Conservation (phyloP, 2,888 invertebrate species). For the Aleiodes leptofemur region DNA sequence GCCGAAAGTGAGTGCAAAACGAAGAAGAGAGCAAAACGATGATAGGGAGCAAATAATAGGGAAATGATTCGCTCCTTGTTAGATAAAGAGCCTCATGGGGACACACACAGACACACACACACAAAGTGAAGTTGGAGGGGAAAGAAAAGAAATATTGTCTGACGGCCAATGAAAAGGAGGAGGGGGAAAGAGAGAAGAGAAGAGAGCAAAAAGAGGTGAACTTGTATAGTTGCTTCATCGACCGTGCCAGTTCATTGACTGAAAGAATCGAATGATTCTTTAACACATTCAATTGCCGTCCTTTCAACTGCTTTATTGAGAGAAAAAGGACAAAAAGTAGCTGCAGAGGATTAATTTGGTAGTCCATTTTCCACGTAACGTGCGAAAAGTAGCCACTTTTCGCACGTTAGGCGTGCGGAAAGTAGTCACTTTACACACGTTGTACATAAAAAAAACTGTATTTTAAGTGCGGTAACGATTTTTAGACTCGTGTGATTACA, state of each 20-base stretch:
- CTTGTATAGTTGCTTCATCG: conserved; percentile 68
- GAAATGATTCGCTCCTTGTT: conserved; percentile 76
- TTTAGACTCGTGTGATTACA: too few relatives aligned
- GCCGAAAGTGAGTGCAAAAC: conserved; percentile 59
- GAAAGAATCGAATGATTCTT: conserved; percentile 24
- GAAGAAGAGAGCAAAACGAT: conserved; percentile 62
- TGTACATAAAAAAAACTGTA: too few relatives aligned
- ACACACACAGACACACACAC: conserved; percentile 58
- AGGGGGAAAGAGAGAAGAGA: conserved; percentile 1
- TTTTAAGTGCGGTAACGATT: too few relatives aligned
- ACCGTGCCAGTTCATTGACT: conserved; percentile 61
- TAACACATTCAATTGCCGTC: conserved; percentile 3
- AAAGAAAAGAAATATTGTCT: conserved; percentile 74
- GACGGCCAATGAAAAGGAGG: conserved; percentile 67
- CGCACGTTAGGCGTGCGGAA: too few relatives aligned
- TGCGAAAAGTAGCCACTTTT: too few relatives aligned
- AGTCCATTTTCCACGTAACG: too few relatives aligned
- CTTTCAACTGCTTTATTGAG: not conserved
- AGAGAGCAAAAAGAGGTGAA: conserved; percentile 55
- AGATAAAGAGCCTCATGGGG: conserved; percentile 72
- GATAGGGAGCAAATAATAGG: conserved; percentile 75
- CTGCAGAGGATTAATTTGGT: too few relatives aligned
- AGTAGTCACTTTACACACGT: too few relatives aligned
- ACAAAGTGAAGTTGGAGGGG: conserved; percentile 46
- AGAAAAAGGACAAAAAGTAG: too few relatives aligned